Percentiles rank a stretch among this genome's conserved stretches.
phyloP scores from a whole-genome alignment of 2,797 vertebrate species.

The Myripristis murdjan region DNA sequence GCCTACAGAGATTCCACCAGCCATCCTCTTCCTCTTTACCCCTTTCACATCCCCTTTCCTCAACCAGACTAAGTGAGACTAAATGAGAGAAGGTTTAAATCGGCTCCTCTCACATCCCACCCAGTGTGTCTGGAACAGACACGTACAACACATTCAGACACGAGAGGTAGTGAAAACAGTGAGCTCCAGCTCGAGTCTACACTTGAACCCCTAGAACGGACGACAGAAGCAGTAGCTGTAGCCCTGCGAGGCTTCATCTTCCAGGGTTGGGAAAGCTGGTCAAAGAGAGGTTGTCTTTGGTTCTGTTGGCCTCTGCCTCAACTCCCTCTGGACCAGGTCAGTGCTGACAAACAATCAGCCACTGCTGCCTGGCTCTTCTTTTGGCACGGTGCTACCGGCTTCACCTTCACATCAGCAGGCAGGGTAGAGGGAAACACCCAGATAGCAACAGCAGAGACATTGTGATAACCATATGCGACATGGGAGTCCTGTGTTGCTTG shows the following conservation, averaged over 20 bases:
- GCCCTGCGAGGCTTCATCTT: neutral
- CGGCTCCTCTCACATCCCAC: neutral
- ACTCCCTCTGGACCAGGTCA: too few relatives aligned
- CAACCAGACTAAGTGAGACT: neutral
- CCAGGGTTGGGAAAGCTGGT: neutral
- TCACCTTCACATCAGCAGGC: conserved; percentile 20
- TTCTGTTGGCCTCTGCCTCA: neutral
- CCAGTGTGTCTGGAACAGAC: neutral
- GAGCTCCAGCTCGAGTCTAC: neutral
- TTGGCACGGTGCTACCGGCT: neutral
- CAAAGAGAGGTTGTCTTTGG: neutral
- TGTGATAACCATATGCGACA: conserved; percentile 66
- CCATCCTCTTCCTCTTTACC: neutral
- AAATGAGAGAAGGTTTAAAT: conserved; percentile 7
- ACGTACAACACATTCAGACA: neutral
- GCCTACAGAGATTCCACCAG: neutral
- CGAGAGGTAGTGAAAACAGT: neutral
- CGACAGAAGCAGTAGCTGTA: too few relatives aligned
- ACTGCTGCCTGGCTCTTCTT: neutral
- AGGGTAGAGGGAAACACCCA: neutral
- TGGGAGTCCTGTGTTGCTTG: conserved; percentile 84
- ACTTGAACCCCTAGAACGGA: neutral
- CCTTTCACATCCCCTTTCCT: neutral
- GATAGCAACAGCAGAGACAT: conserved; percentile 7
- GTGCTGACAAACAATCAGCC: neutral